Base-by-base conservation (phyloP, 2,888 invertebrate species). In the Drosophila basisetae region DNA sequence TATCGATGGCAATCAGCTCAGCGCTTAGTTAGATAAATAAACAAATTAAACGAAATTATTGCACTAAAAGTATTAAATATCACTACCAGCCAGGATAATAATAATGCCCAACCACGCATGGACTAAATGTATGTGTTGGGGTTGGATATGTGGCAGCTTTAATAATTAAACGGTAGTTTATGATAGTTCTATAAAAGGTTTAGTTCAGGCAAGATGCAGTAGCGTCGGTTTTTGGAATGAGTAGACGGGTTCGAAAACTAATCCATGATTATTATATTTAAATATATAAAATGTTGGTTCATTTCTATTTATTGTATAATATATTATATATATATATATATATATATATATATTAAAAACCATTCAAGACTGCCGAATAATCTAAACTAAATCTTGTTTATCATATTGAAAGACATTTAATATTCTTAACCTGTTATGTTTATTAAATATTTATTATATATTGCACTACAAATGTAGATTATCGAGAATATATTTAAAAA, bases 31-130 rank as follows among this genome's bases (percentile, higher is more conserved):
- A 76, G 88, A 85, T 90, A 85, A 90, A 85, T 84, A 82, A 85
- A 85, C 85, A 85, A 90, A 85, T 85, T 85, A 85, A 85, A 80
- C 70, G 72, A 89, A 87, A 84, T 84, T 87, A 84, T 84, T 76
- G 80, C 86, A 74, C 79, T 84, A 84, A 84, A 82, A 70, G 79
- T 84, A 89, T 87, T 81, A 82, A 47, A 84, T 83, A 87, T 67
- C 76, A 73, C 61, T 69, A 76, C 70, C 73, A 74, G 63, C 64
- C 60, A 30, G 68, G 30, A 66, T 73, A 67, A 73, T 68, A 88
- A 78, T 73, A 70, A 61, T 39, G 58, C 62, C 25, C 22, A 58
- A 39, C 50, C 56, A 58, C 49, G 31, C 13, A 41, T 30, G n/a
- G 31, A 22, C 18, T 25, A 33, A 43, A 33, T 43, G 37, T 53